phyloP scores from a whole-genome alignment of 92 coral and sea anemone species.

The Hydrozoanthus gracilis region DNA sequence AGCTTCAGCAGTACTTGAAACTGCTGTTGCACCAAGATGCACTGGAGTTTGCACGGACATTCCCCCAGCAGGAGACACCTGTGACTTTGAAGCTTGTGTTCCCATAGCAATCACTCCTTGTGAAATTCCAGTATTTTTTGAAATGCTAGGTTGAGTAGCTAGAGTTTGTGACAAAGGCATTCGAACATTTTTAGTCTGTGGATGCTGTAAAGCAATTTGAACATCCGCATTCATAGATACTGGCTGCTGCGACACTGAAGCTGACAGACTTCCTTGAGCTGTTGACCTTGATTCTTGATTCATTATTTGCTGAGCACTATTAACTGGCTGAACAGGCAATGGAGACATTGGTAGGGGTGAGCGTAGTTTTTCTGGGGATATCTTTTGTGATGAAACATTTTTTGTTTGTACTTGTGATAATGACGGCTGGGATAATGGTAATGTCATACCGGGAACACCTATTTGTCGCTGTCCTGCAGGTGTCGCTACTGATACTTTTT shows the following conservation, averaged over 20 bases:
- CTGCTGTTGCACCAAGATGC: background rate
- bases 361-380: constrained; percentile 24
- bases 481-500: constrained; percentile 22
- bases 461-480: constrained; percentile 20
- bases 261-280: constrained; percentile 1
- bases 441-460: constrained; percentile 7
- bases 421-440: background rate
- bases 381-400: constrained; percentile 2
- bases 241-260: constrained; percentile 22
- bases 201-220: background rate
- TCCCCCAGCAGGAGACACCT: constrained; percentile 3
- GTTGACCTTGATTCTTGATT: constrained; percentile 2
- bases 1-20: background rate
- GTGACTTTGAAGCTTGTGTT: constrained; percentile 13
- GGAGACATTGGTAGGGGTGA: constrained; percentile 37
- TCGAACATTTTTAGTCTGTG: constrained; percentile 15
- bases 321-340: background rate
- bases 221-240: background rate
- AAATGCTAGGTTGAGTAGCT: background rate
- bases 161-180: background rate
- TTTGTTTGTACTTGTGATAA: constrained; percentile 28
- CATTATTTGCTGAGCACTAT: constrained; percentile 18
- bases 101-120: background rate
- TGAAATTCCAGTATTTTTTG: constrained; percentile 7
- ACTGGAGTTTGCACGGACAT: background rate